Percentiles rank a stretch among this genome's conserved stretches.
Evolutionary conservation across 2,797 vertebrate genomes (phyloP).

Genomic region (Catharus ustulatus): DNA sequence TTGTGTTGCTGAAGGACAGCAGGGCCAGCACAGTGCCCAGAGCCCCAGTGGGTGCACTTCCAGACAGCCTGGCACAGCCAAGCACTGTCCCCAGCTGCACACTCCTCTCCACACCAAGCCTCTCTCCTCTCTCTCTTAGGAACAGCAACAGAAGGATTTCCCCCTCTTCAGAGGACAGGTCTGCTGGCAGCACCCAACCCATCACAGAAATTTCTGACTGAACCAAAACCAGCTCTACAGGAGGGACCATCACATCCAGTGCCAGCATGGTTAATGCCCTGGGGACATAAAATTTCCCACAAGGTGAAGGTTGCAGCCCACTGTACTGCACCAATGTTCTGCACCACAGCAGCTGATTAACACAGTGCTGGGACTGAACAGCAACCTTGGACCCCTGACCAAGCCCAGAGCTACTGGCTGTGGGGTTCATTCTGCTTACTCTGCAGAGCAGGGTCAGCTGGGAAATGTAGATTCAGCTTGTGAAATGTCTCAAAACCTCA

Average conservation of each 20-base stretch:
- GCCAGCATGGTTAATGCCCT: accelerated
- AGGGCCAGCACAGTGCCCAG: neutral
- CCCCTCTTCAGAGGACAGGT: neutral
- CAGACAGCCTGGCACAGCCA: neutral
- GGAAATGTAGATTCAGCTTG: neutral
- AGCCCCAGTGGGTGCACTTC: accelerated
- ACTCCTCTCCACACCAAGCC: accelerated
- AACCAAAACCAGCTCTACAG: neutral
- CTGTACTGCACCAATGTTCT: neutral
- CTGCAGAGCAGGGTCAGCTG: neutral
- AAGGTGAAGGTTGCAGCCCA: neutral
- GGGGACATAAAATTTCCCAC: accelerated
- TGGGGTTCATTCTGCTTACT: neutral
- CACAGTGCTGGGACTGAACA: neutral
- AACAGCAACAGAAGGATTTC: neutral
- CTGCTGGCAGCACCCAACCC: neutral
- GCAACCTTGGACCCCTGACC: neutral
- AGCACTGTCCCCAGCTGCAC: neutral
- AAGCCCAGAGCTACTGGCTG: neutral
- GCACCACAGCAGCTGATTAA: neutral
- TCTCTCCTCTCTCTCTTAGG: neutral
- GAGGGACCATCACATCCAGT: neutral
- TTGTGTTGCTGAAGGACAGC: neutral
- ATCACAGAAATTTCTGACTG: neutral
- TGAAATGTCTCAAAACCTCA: neutral